Evolutionary conservation across 1,140 invertebrate genomes (phyloP).

Genomic region (Drosophila pallidifrons): DNA sequence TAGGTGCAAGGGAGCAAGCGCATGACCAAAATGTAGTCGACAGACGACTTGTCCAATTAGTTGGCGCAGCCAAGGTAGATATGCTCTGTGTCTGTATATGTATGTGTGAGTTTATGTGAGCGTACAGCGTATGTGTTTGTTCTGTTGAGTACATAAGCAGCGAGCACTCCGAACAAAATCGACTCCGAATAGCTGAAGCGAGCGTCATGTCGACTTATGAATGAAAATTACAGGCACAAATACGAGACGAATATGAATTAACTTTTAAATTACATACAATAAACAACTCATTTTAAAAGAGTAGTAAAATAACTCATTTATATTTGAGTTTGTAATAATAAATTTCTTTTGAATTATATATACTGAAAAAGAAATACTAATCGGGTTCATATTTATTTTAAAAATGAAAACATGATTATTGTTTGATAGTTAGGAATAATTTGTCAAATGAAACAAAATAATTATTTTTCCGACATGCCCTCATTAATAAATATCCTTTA

Average conservation of each 20-base stretch:
- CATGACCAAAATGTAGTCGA: slow-evolving; percentile 50
- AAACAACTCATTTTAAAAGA: background rate
- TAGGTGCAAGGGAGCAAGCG: slow-evolving; percentile 57
- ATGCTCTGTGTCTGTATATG: slow-evolving; percentile 14
- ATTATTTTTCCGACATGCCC: too few species aligned
- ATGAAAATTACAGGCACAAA: slow-evolving; percentile 3
- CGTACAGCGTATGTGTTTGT: slow-evolving; percentile 17
- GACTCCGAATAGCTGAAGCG: slow-evolving; percentile 46
- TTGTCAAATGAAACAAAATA: too few species aligned
- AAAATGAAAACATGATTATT: too few species aligned
- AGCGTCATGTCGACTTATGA: slow-evolving; percentile 15
- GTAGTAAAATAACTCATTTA: too few species aligned
- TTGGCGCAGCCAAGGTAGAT: slow-evolving; percentile 58
- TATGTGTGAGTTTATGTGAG: slow-evolving; percentile 11
- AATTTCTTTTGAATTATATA: too few species aligned
- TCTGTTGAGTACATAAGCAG: slow-evolving; percentile 40
- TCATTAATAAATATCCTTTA: too few species aligned
- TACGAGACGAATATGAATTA: background rate
- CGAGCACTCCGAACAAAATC: slow-evolving; percentile 49
- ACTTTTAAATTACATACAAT: background rate
- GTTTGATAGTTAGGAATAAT: too few species aligned
- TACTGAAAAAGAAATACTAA: too few species aligned
- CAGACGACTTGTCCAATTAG: slow-evolving; percentile 70
- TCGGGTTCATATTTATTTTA: too few species aligned
- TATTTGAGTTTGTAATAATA: too few species aligned